phyloP scores from a whole-genome alignment of 2,888 invertebrate genomes.

The Pterobdella sp. region DNA sequence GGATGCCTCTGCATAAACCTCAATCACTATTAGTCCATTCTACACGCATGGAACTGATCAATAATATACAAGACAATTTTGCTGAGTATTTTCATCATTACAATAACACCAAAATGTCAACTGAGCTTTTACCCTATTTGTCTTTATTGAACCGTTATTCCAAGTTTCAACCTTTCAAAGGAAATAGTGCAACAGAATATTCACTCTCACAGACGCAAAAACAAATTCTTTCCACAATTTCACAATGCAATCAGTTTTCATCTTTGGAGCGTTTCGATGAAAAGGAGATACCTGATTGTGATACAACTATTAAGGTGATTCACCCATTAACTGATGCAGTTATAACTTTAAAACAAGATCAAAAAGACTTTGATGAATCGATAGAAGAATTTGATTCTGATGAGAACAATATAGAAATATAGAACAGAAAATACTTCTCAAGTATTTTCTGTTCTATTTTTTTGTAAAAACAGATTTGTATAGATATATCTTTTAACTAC shows the following conservation, averaged over 20 bases:
- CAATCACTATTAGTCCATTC: conserved; percentile 44
- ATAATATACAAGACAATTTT: conserved; percentile 3
- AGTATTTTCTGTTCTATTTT: too few species aligned
- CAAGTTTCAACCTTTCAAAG: background rate
- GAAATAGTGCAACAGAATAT: background rate
- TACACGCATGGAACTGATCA: conserved; percentile 35
- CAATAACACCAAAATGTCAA: background rate
- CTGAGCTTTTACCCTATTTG: conserved; percentile 29
- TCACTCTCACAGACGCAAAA: background rate
- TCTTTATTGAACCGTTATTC: background rate
- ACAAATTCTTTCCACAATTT: background rate
- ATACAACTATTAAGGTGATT: too few species aligned
- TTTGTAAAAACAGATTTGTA: too few species aligned
- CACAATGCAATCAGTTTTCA: background rate
- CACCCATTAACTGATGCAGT: too few species aligned
- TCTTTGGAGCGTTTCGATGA: background rate
- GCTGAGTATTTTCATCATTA: background rate
- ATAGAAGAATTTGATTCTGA: too few species aligned
- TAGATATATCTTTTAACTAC: too few species aligned
- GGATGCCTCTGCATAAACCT: conserved; percentile 50
- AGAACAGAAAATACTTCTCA: too few species aligned
- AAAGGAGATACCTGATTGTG: background rate
- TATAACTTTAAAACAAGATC: too few species aligned
- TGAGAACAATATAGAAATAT: too few species aligned
- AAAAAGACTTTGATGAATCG: too few species aligned